Conservation (phyloP, 2,797 vertebrate species). For the Artibeus jamaicensis region DNA sequence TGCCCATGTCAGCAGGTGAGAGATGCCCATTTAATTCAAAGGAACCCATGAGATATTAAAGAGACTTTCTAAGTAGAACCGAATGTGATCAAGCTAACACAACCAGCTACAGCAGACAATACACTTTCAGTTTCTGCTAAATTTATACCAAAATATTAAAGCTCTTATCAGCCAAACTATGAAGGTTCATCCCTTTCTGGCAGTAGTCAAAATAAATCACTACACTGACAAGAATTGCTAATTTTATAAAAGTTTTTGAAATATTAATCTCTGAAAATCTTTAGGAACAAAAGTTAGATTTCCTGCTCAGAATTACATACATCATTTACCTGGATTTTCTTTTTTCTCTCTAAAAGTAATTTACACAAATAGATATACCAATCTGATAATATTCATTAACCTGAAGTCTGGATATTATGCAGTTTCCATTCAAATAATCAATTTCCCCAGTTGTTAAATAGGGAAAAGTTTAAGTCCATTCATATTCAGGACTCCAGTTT, state of each 20-base stretch:
- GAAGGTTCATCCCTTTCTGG: neutral
- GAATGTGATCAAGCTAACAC: neutral
- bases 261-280: slow-evolving; percentile 5
- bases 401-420: neutral
- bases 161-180: neutral
- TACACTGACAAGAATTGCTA: neutral
- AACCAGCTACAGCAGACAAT: neutral
- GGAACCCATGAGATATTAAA: neutral
- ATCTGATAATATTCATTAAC: neutral
- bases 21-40: neutral
- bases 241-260: slow-evolving; percentile 10
- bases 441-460: neutral
- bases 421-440: neutral
- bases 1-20: neutral
- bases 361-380: neutral
- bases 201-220: neutral
- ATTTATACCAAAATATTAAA: neutral
- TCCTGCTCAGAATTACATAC: neutral
- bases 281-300: neutral
- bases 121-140: neutral
- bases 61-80: neutral
- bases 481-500: neutral
- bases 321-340: neutral
- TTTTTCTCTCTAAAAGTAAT: neutral
- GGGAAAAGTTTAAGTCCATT: neutral